Base-by-base conservation (phyloP, 2,888 invertebrate genomes). In the Lathronympha strigana region DNA sequence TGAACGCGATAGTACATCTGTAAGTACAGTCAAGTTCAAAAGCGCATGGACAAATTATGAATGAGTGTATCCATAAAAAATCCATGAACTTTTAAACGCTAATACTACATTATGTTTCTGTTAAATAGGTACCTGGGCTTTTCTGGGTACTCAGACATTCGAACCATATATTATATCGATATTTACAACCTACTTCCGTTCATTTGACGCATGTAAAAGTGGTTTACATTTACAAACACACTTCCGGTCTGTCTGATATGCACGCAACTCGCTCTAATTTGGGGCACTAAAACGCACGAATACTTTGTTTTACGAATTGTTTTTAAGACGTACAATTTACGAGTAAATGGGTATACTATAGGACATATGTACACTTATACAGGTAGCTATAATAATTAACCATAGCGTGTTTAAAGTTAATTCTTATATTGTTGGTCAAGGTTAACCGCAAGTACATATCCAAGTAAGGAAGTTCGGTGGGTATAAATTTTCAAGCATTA, bases 181-280 rank as follows among this genome's bases (percentile, higher is more conserved):
- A 53, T 66, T 60, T 47, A 61, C 38, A 25, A 49, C 45, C 64
- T n/a, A 64, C 28, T 58, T 58, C 9, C 13, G 45, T 49, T 57
- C 23, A 43, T 54, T 53, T 47, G 43, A 60, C 45, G 53, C 38
- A 47, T 47, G 38, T 45, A 53, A 11, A 17, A n/a, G 13, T 23
- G 21, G 21, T 53, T 54, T 23, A 51, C 47, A 28, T 31, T 60
- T 60, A 53, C 19, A 31, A 60, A 36, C 43, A 51, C 33, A 38
- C 36, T 58, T 54, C 36, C 43, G 8, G 2, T 21, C n/a, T 51
- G 38, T 60, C 28, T 19, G 45, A 23, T 43, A 43, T 25, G 28
- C 60, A 54, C 61, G 61, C 61, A 47, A 66, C 53, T 43, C 6
- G 13, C 15, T 23, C n/a, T 61, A 53, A 33, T 43, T 33, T 53